Evolutionary conservation across 1,140 invertebrate genomes (phyloP).

Genomic region (Tetranychus urticae): DNA sequence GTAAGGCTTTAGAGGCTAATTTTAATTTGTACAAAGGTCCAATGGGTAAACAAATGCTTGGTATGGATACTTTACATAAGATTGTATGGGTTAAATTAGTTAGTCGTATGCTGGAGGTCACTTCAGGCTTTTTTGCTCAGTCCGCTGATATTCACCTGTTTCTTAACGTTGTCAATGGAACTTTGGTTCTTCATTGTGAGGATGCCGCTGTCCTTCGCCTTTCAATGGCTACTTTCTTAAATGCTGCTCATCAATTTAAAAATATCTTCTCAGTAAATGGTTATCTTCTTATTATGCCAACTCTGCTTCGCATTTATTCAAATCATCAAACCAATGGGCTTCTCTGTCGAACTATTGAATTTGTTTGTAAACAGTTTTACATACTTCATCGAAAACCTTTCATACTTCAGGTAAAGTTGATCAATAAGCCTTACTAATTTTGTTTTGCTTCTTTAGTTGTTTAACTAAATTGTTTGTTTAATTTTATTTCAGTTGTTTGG

Average conservation of each 20-base stretch:
- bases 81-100: conserved; percentile 92
- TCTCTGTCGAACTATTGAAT: conserved; percentile 83
- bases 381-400: conserved; percentile 94
- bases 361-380: conserved; percentile 95
- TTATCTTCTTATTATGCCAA: conserved; percentile 85
- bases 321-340: conserved; percentile 85
- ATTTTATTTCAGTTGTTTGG: conserved; percentile 70
- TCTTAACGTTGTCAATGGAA: conserved; percentile 88
- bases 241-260: conserved; percentile 92
- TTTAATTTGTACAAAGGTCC: conserved; percentile 73
- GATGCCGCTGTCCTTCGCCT: conserved; percentile 82
- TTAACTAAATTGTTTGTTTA: no score
- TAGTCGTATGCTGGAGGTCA: conserved; percentile 89
- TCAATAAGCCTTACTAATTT: background rate
- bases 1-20: conserved; percentile 90
- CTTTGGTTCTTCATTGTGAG: conserved; percentile 85
- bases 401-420: conserved; percentile 34
- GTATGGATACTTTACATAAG: conserved; percentile 87
- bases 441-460: background rate
- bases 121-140: conserved; percentile 93
- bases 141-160: conserved; percentile 92
- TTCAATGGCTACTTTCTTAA: conserved; percentile 88
- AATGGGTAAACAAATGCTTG: conserved; percentile 73
- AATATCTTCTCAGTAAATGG: conserved; percentile 96
- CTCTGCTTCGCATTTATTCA: conserved; percentile 80